Evolutionary conservation across 2,113 vertebrate species (phyloP).

Genomic region (Ploceus nigricollis): DNA sequence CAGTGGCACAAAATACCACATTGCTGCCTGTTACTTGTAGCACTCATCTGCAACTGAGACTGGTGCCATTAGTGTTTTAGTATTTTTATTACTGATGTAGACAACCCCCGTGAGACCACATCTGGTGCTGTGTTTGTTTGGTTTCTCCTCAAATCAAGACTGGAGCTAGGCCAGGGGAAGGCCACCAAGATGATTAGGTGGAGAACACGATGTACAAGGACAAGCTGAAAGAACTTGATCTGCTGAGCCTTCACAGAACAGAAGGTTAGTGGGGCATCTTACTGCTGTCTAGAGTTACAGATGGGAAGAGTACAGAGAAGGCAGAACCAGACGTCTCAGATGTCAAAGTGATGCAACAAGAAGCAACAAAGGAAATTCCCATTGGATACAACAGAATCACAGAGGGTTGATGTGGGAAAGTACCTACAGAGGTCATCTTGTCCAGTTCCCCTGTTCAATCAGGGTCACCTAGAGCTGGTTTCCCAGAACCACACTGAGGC

Average conservation of each 20-base stretch:
- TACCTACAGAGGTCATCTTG: background rate
- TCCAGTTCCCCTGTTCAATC: background rate
- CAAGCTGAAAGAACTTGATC: background rate
- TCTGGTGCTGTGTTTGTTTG: background rate
- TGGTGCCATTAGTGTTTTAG: background rate
- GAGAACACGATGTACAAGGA: background rate
- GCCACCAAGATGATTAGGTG: background rate
- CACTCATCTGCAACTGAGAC: background rate
- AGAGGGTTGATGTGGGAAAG: background rate
- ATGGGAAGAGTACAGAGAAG: background rate
- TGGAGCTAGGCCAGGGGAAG: background rate
- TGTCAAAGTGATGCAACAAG: background rate
- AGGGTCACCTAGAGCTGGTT: background rate
- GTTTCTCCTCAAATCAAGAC: background rate
- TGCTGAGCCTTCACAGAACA: background rate
- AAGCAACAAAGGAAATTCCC: background rate
- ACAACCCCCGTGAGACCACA: background rate
- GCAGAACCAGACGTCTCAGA: background rate
- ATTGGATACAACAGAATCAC: background rate
- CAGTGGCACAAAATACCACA: background rate
- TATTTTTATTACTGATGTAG: background rate
- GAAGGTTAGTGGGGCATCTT: background rate
- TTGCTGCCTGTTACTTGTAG: background rate
- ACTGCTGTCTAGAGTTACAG: background rate
- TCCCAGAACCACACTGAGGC: background rate